phyloP scores from a whole-genome alignment of 2,113 vertebrate genomes.

The Rhodinocichla rosea region DNA sequence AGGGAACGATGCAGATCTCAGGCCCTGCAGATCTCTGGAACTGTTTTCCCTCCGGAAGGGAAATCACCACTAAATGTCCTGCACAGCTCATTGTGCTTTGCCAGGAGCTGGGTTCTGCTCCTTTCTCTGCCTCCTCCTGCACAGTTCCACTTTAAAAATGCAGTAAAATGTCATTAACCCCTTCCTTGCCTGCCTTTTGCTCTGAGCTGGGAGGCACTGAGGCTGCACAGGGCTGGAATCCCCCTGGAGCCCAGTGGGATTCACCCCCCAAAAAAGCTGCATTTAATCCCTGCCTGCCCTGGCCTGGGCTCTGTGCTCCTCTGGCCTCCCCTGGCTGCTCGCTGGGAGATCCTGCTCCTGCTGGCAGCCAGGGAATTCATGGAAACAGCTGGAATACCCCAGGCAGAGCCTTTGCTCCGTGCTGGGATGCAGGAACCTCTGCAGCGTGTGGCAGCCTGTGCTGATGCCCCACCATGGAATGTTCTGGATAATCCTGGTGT shows the following conservation, averaged over 20 bases:
- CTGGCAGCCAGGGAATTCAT: not conserved
- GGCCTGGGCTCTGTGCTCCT: not conserved
- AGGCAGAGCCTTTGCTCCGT: not conserved
- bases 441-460: not conserved
- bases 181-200: not conserved
- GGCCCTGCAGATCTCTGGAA: not conserved
- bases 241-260: fast-evolving
- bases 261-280: not conserved
- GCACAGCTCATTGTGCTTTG: not conserved
- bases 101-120: not conserved
- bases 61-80: not conserved
- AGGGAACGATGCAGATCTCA: not conserved
- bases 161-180: not conserved
- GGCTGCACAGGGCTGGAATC: not conserved
- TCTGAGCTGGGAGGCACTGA: fast-evolving
- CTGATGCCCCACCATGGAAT: fast-evolving
- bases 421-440: not conserved
- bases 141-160: not conserved
- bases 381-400: not conserved
- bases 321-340: not conserved
- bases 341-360: not conserved
- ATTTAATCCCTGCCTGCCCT: not conserved
- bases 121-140: not conserved
- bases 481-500: fast-evolving
- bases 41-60: not conserved